phyloP scores from a whole-genome alignment of 2,797 vertebrate genomes.

The Protonibea diacanthus region DNA sequence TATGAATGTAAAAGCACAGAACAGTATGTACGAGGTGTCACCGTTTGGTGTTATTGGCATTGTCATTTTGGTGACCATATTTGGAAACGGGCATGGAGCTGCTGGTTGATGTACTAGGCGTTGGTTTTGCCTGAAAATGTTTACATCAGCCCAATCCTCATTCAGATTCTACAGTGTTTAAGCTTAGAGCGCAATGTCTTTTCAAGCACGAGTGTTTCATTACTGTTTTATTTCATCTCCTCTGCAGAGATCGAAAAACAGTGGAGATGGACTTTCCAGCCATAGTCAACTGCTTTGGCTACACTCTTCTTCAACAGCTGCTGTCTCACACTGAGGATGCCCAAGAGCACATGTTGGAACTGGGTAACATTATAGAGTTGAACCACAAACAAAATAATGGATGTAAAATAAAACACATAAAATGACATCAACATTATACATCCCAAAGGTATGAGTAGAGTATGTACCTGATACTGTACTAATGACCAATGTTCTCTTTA shows the following conservation, averaged over 20 bases:
- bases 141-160: no score
- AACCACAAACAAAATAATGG: not conserved
- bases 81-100: no score
- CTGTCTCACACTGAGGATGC: slow-evolving; percentile 92
- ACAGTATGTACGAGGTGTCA: not conserved
- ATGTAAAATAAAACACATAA: not conserved
- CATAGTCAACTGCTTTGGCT: slow-evolving; percentile 90
- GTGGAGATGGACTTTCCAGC: slow-evolving; percentile 90
- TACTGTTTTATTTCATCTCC: slow-evolving; percentile 40
- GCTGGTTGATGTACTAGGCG: no score
- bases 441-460: not conserved
- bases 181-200: not conserved
- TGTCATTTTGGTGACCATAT: no score
- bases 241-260: slow-evolving; percentile 89
- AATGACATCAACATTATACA: not conserved
- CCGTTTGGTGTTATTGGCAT: no score
- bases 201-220: slow-evolving; percentile 9
- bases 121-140: no score
- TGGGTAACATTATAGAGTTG: slow-evolving; percentile 82
- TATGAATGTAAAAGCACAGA: not conserved
- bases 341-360: slow-evolving; percentile 92
- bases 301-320: slow-evolving; percentile 91
- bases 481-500: slow-evolving; percentile 1
- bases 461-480: slow-evolving; percentile 10
- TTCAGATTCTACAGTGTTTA: not conserved